Conservation (phyloP, 2,888 invertebrate species). For the Drosophila anomalata region DNA sequence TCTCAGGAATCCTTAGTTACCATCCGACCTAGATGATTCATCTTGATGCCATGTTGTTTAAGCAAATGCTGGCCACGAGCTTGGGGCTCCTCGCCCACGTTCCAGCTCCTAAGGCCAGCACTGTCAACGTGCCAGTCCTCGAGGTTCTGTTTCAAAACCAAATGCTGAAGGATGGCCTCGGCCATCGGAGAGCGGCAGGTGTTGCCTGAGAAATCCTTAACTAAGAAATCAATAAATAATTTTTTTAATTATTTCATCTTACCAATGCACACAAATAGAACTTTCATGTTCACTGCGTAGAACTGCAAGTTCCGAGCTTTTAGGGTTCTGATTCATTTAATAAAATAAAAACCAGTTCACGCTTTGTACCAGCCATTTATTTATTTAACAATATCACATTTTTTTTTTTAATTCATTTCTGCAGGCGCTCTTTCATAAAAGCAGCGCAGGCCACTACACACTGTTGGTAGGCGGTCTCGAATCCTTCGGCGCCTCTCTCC, state of each 20-base stretch:
- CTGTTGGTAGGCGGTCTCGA: constrained; percentile 91
- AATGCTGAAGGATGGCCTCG: constrained; percentile 90
- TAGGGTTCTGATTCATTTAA: constrained; percentile 25
- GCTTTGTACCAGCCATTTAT: constrained; percentile 33
- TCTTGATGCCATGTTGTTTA: constrained; percentile 86
- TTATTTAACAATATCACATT: constrained; percentile 31
- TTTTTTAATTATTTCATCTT: constrained; percentile 19
- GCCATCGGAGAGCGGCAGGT: constrained; percentile 98
- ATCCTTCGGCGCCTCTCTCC: constrained; percentile 88
- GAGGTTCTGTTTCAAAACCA: constrained; percentile 78
- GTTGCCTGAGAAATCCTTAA: constrained; percentile 87
- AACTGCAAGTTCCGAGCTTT: constrained; percentile 17
- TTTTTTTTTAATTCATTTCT: constrained; percentile 31
- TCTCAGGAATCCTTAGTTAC: constrained; percentile 42
- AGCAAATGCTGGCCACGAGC: constrained; percentile 86
- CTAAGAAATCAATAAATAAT: background rate
- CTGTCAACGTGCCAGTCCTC: constrained; percentile 92
- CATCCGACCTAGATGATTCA: constrained; percentile 87
- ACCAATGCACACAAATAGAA: constrained; percentile 82
- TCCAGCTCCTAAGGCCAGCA: constrained; percentile 94
- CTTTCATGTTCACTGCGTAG: constrained; percentile 58
- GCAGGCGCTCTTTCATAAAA: constrained; percentile 85
- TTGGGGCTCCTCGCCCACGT: constrained; percentile 92
- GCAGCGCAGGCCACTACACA: constrained; percentile 88
- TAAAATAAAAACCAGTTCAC: constrained; percentile 45